phyloP scores from a whole-genome alignment of 2,888 invertebrate species.

The Dolichomitus sp. region DNA sequence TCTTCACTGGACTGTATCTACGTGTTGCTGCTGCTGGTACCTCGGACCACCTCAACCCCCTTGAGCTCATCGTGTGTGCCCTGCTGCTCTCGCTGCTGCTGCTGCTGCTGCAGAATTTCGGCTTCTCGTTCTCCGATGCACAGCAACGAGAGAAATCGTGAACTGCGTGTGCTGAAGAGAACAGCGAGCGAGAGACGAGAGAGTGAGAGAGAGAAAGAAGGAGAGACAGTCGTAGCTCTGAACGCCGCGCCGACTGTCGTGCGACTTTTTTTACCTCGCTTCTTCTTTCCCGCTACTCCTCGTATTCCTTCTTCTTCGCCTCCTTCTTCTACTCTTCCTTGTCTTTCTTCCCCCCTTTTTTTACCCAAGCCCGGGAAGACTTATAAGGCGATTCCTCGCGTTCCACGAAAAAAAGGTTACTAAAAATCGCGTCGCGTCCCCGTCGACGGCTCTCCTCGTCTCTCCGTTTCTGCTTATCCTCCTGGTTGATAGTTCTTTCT shows the following conservation, averaged over 20 bases:
- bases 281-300: conserved; percentile 62
- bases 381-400: conserved; percentile 84
- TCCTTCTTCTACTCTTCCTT: conserved; percentile 64
- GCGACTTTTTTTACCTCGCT: conserved; percentile 72
- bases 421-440: conserved; percentile 76
- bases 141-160: conserved; percentile 58
- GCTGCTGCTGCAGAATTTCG: conserved; percentile 55
- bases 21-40: conserved; percentile 30
- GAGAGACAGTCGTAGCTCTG: conserved; percentile 60
- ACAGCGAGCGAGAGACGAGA: background rate
- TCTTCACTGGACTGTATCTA: conserved; percentile 50
- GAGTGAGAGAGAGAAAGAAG: conserved; percentile 26
- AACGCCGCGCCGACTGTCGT: conserved; percentile 78
- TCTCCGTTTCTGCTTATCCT: conserved; percentile 8
- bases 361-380: conserved; percentile 76
- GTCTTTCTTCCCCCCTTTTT: conserved; percentile 69
- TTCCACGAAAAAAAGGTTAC: conserved; percentile 81
- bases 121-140: conserved; percentile 34
- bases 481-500: conserved; percentile 20
- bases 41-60: conserved; percentile 49
- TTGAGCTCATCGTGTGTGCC: conserved; percentile 42
- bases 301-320: conserved; percentile 36
- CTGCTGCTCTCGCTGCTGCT: conserved; percentile 18
- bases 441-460: conserved; percentile 31
- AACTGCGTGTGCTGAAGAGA: conserved; percentile 43